A percentile compares a stretch with the other conserved stretches of the same genome.
These are phyloP conservation scores for Muntiacus reevesi DNA, from an alignment of 2,113 vertebrate genomes.

Conservation along the genomic window DNA sequence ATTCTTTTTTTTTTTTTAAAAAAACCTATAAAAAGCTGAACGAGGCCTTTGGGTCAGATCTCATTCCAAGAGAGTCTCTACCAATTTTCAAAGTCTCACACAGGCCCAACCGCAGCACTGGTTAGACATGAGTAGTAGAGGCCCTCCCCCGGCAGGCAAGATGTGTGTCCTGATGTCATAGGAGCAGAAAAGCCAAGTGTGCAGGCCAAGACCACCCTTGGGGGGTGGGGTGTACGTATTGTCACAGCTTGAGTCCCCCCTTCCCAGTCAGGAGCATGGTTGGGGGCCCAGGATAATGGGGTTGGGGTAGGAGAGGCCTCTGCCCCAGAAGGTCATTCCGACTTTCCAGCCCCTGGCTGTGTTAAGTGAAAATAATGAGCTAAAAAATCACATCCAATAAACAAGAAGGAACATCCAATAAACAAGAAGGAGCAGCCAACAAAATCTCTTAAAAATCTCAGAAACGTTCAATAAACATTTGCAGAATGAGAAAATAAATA, in stretches of 20 bases:
- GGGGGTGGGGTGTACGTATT: not conserved
- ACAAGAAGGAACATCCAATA: conserved; percentile 40
- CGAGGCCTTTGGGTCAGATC: not conserved
- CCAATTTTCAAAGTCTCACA: not conserved
- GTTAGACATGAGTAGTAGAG: not conserved
- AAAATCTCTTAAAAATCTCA: conserved; percentile 32
- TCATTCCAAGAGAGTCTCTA: not conserved
- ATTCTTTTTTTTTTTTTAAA: too few relatives aligned
- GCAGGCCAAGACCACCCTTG: not conserved
- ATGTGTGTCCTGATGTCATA: not conserved
- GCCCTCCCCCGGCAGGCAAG: not conserved
- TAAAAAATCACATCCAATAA: conserved; percentile 44
- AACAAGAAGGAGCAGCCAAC: conserved; percentile 41
- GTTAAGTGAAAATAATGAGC: not conserved
- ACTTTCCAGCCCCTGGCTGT: not conserved
- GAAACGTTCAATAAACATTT: conserved; percentile 47
- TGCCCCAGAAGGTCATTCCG: not conserved
- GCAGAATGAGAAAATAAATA: conserved; percentile 38
- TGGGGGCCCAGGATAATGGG: not conserved
- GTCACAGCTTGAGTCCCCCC: not conserved
- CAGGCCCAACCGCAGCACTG: not conserved
- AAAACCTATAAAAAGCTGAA: not conserved
- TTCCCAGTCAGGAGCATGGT: not conserved
- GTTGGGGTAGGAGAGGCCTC: not conserved
- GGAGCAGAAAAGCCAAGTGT: not conserved